A percentile compares a stretch with the other conserved stretches of the same genome.
These are phyloP conservation scores for Phycodurus eques DNA, from an alignment of 2,113 vertebrate species.

Conservation along the genomic window DNA sequence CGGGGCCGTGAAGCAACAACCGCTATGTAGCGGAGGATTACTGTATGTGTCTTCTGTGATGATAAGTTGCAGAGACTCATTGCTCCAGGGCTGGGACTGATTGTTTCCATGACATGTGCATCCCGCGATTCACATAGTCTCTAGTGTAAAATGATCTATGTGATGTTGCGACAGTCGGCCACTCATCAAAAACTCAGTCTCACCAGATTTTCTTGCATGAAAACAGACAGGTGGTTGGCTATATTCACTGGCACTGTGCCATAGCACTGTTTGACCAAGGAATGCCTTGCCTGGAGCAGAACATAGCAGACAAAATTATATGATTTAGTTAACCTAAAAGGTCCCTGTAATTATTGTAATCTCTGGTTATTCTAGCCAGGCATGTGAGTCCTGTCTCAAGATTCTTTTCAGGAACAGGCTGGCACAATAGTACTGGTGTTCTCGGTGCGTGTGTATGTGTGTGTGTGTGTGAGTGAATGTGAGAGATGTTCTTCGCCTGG, in stretches of 20 bases:
- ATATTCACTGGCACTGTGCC: slow-evolving; percentile 40
- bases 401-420: slow-evolving; percentile 25
- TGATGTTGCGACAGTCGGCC: too few species aligned
- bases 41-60: too few species aligned
- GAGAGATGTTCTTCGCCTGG: slow-evolving; percentile 32
- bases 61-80: too few species aligned
- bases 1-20: too few species aligned
- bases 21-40: too few species aligned
- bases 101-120: too few species aligned
- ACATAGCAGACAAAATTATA: neutral
- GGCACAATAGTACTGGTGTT: slow-evolving; percentile 22
- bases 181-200: too few species aligned
- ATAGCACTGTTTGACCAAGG: slow-evolving; percentile 39
- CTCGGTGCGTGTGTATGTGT: neutral
- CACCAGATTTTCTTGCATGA: neutral
- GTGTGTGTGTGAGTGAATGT: neutral
- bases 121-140: too few species aligned
- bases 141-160: too few species aligned
- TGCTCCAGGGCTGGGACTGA: too few species aligned
- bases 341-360: slow-evolving; percentile 6
- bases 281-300: slow-evolving; percentile 41
- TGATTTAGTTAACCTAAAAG: neutral
- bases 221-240: slow-evolving; percentile 59
- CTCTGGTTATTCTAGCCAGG: slow-evolving; percentile 31
- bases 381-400: slow-evolving; percentile 16